These are phyloP conservation scores for Cremastinae sp. DNA, from an alignment of 2,888 invertebrate species.

Conservation along the genomic window DNA sequence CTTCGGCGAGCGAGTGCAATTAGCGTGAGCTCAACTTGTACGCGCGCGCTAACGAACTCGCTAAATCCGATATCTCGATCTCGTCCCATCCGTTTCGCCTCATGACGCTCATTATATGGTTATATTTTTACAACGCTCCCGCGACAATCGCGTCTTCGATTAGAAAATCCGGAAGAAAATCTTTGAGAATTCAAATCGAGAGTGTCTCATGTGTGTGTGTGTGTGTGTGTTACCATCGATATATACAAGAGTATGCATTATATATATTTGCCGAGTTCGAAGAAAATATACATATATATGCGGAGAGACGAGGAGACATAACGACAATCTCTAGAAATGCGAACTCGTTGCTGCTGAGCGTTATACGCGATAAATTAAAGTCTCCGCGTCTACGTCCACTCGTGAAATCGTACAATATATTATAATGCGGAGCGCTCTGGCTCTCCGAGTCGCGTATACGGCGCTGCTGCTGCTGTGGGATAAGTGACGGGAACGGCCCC, in stretches of 20 bases:
- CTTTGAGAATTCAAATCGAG: too few species aligned
- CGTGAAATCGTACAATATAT: conserved; percentile 23
- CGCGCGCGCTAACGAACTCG: conserved; percentile 49
- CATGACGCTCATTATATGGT: conserved; percentile 6
- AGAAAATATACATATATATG: conserved; percentile 10
- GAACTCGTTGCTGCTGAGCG: not conserved
- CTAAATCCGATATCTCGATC: conserved; percentile 27
- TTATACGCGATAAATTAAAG: conserved; percentile 7
- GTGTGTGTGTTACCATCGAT: too few species aligned
- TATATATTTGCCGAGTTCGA: too few species aligned
- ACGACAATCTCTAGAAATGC: not conserved
- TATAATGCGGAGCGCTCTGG: conserved; percentile 8
- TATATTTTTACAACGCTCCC: not conserved
- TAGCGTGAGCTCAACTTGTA: conserved; percentile 22
- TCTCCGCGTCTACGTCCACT: conserved; percentile 15
- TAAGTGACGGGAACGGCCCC: conserved; percentile 47
- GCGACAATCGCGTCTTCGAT: not conserved
- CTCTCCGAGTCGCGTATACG: conserved; percentile 20
- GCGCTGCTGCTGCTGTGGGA: not conserved
- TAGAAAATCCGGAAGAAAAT: too few species aligned
- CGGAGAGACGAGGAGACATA: conserved; percentile 6
- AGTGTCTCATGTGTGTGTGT: too few species aligned
- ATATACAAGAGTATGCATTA: too few species aligned
- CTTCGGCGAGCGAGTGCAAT: conserved; percentile 38
- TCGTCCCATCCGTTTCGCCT: conserved; percentile 3